Conservation (phyloP, 2,797 vertebrate species). For the Heterohyrax brucei region DNA sequence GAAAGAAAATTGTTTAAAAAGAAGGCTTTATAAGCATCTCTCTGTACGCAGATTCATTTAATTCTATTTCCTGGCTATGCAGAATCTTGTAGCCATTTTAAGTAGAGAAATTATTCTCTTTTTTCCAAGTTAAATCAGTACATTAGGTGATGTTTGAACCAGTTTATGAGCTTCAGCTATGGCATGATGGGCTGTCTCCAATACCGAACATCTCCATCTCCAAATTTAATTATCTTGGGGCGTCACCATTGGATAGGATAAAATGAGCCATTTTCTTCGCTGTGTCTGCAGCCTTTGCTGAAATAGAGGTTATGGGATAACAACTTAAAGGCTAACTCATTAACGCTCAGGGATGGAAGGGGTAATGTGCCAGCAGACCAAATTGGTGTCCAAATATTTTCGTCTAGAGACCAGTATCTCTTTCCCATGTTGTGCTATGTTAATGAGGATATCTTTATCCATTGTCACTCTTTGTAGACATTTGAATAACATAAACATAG, state of each 20-base stretch:
- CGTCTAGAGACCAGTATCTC: conserved; percentile 27
- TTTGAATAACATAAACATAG: neutral
- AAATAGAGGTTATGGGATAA: conserved; percentile 79
- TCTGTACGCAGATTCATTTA: conserved; percentile 67
- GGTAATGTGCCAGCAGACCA: conserved; percentile 59
- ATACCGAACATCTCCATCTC: conserved; percentile 41
- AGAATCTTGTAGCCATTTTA: conserved; percentile 77
- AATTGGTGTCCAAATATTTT: conserved; percentile 58
- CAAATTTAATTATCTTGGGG: conserved; percentile 79
- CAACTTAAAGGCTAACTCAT: conserved; percentile 79
- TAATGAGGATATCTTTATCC: conserved; percentile 56
- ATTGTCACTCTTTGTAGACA: conserved; percentile 42
- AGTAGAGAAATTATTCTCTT: conserved; percentile 61
- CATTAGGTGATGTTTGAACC: conserved; percentile 79
- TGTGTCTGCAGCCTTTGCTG: conserved; percentile 63
- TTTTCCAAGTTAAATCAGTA: conserved; percentile 71
- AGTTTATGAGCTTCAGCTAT: conserved; percentile 66
- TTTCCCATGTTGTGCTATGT: conserved; percentile 25
- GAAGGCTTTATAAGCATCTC: conserved; percentile 51
- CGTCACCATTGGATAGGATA: conserved; percentile 40
- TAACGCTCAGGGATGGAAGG: conserved; percentile 66
- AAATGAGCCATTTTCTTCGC: conserved; percentile 76
- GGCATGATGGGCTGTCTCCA: conserved; percentile 56
- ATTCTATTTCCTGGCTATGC: conserved; percentile 71
- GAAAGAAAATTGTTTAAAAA: conserved; percentile 68